Conservation (phyloP, 1,140 invertebrate genomes). For the Hycleus phaleratus region DNA sequence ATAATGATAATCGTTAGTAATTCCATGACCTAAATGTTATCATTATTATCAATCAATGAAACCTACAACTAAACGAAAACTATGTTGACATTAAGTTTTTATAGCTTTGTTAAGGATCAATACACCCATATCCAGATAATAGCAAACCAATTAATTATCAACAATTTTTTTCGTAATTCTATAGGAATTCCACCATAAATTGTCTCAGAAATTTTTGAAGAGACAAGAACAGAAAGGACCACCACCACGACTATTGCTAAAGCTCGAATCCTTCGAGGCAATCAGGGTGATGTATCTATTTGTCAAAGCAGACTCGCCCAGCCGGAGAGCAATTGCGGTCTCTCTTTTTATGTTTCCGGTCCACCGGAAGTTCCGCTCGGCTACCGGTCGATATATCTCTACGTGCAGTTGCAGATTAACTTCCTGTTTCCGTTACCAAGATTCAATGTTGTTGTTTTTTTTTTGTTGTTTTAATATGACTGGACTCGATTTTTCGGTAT, state of each 20-base stretch:
- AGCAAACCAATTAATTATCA: too few relatives aligned
- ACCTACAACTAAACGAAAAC: not conserved
- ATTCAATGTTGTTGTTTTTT: slow-evolving; percentile 26
- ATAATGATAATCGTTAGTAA: too few relatives aligned
- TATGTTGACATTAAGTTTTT: not conserved
- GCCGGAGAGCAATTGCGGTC: slow-evolving; percentile 38
- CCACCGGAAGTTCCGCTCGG: slow-evolving; percentile 39
- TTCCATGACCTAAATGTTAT: not conserved
- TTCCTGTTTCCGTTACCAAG: slow-evolving; percentile 36
- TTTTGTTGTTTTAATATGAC: too few relatives aligned
- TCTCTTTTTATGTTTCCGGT: slow-evolving; percentile 43
- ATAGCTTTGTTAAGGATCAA: not conserved
- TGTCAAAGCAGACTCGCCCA: slow-evolving; percentile 25
- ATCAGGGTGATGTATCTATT: slow-evolving; percentile 27
- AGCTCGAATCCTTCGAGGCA: slow-evolving; percentile 5
- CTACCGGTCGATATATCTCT: slow-evolving; percentile 38
- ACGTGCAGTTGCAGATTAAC: slow-evolving; percentile 41
- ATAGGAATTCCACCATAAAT: too few relatives aligned
- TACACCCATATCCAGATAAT: too few relatives aligned
- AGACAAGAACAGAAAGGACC: too few relatives aligned
- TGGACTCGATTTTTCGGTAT: slow-evolving; percentile 18
- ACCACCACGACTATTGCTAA: too few relatives aligned
- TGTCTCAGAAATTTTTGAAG: too few relatives aligned
- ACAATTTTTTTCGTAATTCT: too few relatives aligned
- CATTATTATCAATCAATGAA: not conserved